Base-by-base conservation (phyloP, 2,888 invertebrate species). In the Calephelis perditalis region DNA sequence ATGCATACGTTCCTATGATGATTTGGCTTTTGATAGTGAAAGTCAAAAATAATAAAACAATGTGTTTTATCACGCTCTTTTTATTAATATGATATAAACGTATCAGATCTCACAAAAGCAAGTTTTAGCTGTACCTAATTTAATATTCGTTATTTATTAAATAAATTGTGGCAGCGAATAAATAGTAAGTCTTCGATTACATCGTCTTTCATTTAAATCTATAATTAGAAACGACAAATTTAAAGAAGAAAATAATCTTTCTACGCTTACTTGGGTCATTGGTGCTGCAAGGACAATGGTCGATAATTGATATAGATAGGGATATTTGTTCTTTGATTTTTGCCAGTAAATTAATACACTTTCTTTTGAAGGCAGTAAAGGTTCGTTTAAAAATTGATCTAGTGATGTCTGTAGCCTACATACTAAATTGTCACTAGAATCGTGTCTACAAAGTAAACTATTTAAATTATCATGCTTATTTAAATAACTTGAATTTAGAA, bases 181-280 rank as follows among this genome's bases (percentile, higher is more conserved):
- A 40, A 40, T 36, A 63, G 57, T 9, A 63, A 10, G 46, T 62
- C 63, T 11, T 65, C 59, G 56, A 65, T 61, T 7, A 63, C 57
- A 40, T 59, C 4, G 40, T 63, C 56, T 58, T 58, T 60, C 57
- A 64, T 3, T 57, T 56, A 10, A 57, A 61, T 57, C 62, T 64
- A 10, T 61, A 58, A 61, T 64, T 59, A 49, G 35, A 36, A 4
- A 66, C 57, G 3, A 65, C 56, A 45, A 61, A 62, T 52, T 61
- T 15, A 63, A 36, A n/a, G 61, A 63, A 1, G 61, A 62, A 59
- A 65, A 62, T 52, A 65, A 59, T 46, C 65, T 57, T 56, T 61
- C 65, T 3, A 63, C 62, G 15, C 65, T 65, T 0, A 65, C 65
- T 61, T 65, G 59, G 10, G 62, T 65, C 40, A 40, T 40, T 40